phyloP scores from a whole-genome alignment of 2,113 vertebrate species.

The Noctilio leporinus region DNA sequence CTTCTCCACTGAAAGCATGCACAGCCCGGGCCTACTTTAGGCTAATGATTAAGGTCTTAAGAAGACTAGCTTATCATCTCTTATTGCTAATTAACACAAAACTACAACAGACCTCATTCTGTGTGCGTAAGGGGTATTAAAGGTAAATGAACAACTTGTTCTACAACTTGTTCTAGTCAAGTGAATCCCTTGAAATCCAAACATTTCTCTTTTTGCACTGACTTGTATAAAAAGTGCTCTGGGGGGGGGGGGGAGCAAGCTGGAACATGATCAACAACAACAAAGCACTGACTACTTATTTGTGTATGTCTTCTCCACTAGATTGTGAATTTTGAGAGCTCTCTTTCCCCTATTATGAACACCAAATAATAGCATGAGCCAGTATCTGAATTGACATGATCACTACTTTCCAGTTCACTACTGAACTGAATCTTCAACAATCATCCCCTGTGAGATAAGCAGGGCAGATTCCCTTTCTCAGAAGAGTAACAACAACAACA shows the following conservation, averaged over 20 bases:
- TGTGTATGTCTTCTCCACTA: background rate
- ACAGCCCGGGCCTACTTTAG: background rate
- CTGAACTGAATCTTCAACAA: background rate
- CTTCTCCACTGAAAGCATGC: background rate
- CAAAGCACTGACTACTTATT: background rate
- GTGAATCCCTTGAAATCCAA: background rate
- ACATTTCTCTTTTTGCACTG: background rate
- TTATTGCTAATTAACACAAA: background rate
- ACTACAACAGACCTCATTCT: background rate
- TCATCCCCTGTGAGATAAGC: background rate
- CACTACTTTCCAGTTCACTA: background rate
- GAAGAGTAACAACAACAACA: background rate
- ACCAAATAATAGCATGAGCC: background rate
- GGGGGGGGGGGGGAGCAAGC: background rate
- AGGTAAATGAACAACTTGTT: background rate
- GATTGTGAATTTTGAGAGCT: background rate
- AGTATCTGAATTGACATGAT: background rate
- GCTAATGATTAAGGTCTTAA: background rate
- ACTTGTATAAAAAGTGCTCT: background rate
- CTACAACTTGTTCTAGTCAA: conserved; percentile 4
- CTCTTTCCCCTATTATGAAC: background rate
- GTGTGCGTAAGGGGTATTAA: background rate
- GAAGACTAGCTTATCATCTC: background rate
- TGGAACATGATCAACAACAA: background rate
- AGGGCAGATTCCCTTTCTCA: background rate